These are phyloP conservation scores for Bilobella aurantiaca DNA, from an alignment of 1,140 invertebrate genomes.

Conservation along the genomic window DNA sequence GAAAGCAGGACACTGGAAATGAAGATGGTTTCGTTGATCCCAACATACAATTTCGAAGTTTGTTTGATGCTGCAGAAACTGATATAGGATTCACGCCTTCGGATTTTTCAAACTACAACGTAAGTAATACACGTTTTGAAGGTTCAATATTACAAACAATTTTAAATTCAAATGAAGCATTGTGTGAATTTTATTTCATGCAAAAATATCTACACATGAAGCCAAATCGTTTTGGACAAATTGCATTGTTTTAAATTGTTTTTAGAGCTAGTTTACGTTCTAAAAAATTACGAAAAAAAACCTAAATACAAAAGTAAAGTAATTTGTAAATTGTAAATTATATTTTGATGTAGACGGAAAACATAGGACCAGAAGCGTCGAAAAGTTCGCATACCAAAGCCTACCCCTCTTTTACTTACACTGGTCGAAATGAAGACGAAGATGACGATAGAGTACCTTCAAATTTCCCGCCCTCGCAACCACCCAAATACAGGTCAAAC, in stretches of 20 bases:
- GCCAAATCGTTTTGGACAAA: too few species aligned
- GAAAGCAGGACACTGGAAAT: conserved; percentile 12
- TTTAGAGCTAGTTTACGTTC: too few species aligned
- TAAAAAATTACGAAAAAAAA: too few species aligned
- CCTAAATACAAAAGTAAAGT: too few species aligned
- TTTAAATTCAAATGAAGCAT: too few species aligned
- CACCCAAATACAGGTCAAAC: conserved; percentile 25
- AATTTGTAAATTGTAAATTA: background rate
- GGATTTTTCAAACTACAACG: conserved; percentile 29
- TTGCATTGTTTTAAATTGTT: too few species aligned
- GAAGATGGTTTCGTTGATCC: conserved; percentile 32
- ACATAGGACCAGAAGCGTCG: conserved; percentile 19
- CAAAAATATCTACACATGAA: too few species aligned
- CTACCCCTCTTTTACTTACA: conserved; percentile 32
- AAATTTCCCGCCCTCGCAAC: background rate
- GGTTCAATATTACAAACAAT: background rate
- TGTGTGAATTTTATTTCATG: too few species aligned
- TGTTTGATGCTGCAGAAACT: conserved; percentile 27
- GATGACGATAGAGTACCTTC: background rate
- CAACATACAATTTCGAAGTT: conserved; percentile 31
- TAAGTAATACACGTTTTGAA: conserved; percentile 1
- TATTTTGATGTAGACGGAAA: conserved; percentile 16
- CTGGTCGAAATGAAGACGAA: conserved; percentile 20
- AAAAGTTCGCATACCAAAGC: conserved; percentile 31
- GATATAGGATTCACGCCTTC: conserved; percentile 26